Evolutionary conservation across 1,140 invertebrate genomes (phyloP), one percentile per base, ranked within the genome.

Genomic region (Hylaeus volcanicus): DNA sequence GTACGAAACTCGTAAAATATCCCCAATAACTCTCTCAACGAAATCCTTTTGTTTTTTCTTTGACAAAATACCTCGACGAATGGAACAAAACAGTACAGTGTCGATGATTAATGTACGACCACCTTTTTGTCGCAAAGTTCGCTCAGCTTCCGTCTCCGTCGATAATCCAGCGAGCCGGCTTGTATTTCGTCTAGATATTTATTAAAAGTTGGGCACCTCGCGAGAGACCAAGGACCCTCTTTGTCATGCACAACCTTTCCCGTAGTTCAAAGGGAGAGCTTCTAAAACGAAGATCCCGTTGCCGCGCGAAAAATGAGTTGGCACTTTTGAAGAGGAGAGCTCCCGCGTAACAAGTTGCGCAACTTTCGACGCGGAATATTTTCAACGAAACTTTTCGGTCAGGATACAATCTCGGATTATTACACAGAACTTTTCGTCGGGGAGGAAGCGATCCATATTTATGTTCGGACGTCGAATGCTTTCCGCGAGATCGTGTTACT

Each of bases 341-440:
- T 48, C 14, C n/a, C 45, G 45, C 37, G 48, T 78, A 78, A 78
- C 68, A 37, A 41, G 48, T 69, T 77, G 64, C 15, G n/a, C 26
- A 69, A 77, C 53, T 70, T 77, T 69, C 65, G 74, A 61, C 51
- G 58, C 56, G n/a, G 60, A 77, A 48, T 41, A 61, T 77, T 58
- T 58, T 71, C 41, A 58, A 58, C 64, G 43, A 69, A 76, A 76
- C n/a, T 76, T 76, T 76, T 69, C 64, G 53, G 41, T 60, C 55
- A 51, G 11, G 43, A 39, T 37, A 58, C 60, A 61, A 61, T 43
- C 43, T 71, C 37, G 75, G 45, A 61, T 77, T 77, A 76, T 76
- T 48, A 45, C 64, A 9, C 26, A 53, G 14, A 69, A 66, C 51
- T 75, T 58, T 58, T 58, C 53, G 14, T 2, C 3, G 65, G 1